Evolutionary conservation across 1,140 invertebrate genomes (phyloP), one percentile per base, ranked within the genome.

Genomic region (Diorhabda elongata): DNA sequence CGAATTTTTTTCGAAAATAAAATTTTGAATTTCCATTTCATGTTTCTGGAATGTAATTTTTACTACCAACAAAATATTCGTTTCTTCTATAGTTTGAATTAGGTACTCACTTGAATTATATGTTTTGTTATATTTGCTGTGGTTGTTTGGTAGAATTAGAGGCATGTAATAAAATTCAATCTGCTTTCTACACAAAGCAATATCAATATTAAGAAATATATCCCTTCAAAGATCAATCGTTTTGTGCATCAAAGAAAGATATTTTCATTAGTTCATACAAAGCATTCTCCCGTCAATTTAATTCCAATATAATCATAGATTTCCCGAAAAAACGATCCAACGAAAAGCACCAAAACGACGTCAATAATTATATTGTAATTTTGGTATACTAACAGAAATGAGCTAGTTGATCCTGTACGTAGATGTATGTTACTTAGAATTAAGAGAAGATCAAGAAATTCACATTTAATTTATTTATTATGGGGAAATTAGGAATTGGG

Each of bases 191-290:
- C 47, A 52, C 47, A 52, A 52, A 52, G 47, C 2, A 3, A 52
- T 6, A 8, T 52, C 47, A 52, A 52, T 52, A 52, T 52, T 52
- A 3, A 52, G 47, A 52, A n/a, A 52, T 52, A 8, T 52, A 52
- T 52, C 47, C 47, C 47, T 52, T 52, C 3, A 52, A 52, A 52
- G 47, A 52, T 52, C 47, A 52, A 52, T 52, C 47, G 47, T 52
- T 52, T 6, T 52, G 47, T 52, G 47, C 3, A 52, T 52, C 47
- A 52, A 52, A 52, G 47, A 52, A 52, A 52, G 47, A 52, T 52
- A 52, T 52, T 52, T 52, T 52, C 47, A 52, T 52, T 52, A 52
- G 47, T 52, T 52, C n/a, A n/a, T 52, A 52, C 47, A 52, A 52
- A 52, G 47, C 47, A n/a, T 3, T 52, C 47, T 52, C 4, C 3